A percentile compares a stretch with the other conserved stretches of the same genome.
phyloP scores from a whole-genome alignment of 2,888 invertebrate species.

The Thumatha senex region DNA sequence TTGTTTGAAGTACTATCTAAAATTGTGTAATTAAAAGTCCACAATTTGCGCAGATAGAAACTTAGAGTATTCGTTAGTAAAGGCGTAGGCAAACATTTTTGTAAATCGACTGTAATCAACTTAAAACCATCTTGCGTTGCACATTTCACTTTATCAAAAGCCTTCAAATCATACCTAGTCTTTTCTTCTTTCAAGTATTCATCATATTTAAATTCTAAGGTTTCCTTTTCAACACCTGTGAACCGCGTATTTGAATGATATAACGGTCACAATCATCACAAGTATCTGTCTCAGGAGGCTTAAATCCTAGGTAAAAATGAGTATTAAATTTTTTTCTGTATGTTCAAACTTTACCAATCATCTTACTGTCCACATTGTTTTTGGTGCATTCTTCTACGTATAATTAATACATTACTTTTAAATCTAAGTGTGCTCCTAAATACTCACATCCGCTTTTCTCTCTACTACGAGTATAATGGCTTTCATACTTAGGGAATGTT shows the following conservation, averaged over 20 bases:
- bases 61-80: neutral
- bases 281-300: neutral
- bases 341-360: neutral
- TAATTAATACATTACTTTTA: no score
- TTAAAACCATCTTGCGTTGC: neutral
- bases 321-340: no score
- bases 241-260: neutral
- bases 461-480: no score
- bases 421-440: no score
- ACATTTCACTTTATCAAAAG: neutral
- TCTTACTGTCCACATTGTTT: no score
- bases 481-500: neutral
- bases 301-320: neutral
- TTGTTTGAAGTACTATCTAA: neutral
- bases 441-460: no score
- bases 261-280: neutral
- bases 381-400: no score
- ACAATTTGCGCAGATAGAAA: neutral
- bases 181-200: neutral
- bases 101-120: slow-evolving; percentile 8
- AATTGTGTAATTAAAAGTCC: neutral
- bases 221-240: neutral
- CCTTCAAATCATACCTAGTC: neutral
- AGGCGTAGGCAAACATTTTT: slow-evolving; percentile 12
- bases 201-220: neutral